Evolutionary conservation across 1,140 invertebrate genomes (phyloP).

Genomic region (Pararge aegeria): DNA sequence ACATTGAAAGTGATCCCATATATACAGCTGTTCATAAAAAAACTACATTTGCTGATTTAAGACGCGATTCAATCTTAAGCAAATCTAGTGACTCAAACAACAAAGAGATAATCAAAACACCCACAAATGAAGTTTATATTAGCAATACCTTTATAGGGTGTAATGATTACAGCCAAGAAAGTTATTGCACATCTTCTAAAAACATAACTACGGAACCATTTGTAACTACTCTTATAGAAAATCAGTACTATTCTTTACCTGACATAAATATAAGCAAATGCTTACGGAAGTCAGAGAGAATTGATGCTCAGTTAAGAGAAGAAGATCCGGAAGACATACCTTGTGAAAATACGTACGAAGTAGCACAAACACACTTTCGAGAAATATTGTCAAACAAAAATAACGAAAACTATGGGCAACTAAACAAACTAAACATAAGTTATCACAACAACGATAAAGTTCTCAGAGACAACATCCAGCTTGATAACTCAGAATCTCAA

Average conservation of each 20-base stretch:
- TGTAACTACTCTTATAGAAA: slow-evolving; percentile 80
- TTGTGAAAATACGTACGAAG: slow-evolving; percentile 70
- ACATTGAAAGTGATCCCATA: slow-evolving; percentile 51
- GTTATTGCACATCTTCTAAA: slow-evolving; percentile 62
- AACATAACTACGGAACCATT: slow-evolving; percentile 79
- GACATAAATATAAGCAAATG: slow-evolving; percentile 84
- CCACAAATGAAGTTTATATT: slow-evolving; percentile 52
- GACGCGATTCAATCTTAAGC: slow-evolving; percentile 52
- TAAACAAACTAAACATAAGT: slow-evolving; percentile 52
- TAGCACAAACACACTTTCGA: slow-evolving; percentile 62
- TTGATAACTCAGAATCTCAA: slow-evolving; percentile 50
- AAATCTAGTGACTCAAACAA: slow-evolving; percentile 45
- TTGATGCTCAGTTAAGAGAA: slow-evolving; percentile 82
- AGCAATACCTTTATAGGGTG: slow-evolving; percentile 62
- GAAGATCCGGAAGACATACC: slow-evolving; percentile 72
- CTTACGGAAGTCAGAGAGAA: slow-evolving; percentile 83
- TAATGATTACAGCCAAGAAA: slow-evolving; percentile 50
- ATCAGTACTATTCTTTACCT: slow-evolving; percentile 84
- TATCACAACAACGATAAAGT: slow-evolving; percentile 32
- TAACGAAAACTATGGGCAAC: slow-evolving; percentile 64
- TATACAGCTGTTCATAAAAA: slow-evolving; percentile 69
- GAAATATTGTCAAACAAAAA: slow-evolving; percentile 58
- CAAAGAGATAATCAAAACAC: slow-evolving; percentile 48
- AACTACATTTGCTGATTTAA: slow-evolving; percentile 67
- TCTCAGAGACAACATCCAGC: slow-evolving; percentile 33